These are phyloP conservation scores for Crax fasciolata DNA, from an alignment of 2,797 vertebrate species.

Conservation along the genomic window DNA sequence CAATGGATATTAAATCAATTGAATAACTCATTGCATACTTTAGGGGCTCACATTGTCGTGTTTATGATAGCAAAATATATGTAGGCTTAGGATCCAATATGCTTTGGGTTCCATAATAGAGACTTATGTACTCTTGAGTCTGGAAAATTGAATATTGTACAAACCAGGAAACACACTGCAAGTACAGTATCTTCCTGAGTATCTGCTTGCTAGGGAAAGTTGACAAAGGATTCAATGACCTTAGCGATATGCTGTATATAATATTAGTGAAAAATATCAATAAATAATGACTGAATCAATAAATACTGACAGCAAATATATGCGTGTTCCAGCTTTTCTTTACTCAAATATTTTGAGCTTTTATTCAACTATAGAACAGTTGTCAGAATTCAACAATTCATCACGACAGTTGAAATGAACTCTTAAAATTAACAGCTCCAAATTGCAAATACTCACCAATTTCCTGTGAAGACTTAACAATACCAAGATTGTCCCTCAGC, in stretches of 20 bases:
- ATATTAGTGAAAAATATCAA: not conserved
- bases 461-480: conserved; percentile 89
- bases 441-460: conserved; percentile 85
- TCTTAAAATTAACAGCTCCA: not conserved
- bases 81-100: not conserved
- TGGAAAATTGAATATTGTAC: not conserved
- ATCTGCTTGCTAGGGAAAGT: not conserved
- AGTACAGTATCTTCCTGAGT: not conserved
- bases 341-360: not conserved
- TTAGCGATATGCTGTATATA: not conserved
- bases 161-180: not conserved
- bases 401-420: not conserved
- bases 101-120: not conserved
- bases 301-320: not conserved
- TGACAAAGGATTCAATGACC: not conserved
- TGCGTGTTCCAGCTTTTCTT: not conserved
- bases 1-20: not conserved
- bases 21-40: not conserved
- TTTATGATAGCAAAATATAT: not conserved
- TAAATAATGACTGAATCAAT: not conserved
- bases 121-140: not conserved
- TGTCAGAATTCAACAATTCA: not conserved
- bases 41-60: not conserved
- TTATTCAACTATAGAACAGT: not conserved
- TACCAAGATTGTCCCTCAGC: conserved; percentile 96